Percentiles rank a stretch among this genome's conserved stretches.
phyloP scores from a whole-genome alignment of 2,888 invertebrate genomes.

The Laothoe populi region DNA sequence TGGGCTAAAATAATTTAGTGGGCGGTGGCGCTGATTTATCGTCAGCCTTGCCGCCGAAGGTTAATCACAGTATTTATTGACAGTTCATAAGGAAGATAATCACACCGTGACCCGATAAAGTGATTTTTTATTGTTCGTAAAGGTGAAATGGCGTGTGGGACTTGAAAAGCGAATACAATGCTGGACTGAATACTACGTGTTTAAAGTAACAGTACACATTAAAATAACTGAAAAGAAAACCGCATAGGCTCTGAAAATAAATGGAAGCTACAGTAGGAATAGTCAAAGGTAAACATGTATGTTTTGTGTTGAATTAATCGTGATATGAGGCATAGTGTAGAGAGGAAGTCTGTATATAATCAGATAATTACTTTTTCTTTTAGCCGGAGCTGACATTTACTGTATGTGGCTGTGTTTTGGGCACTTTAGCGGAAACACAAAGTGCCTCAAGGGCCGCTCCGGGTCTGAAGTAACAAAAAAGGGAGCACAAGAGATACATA shows the following conservation, averaged over 20 bases:
- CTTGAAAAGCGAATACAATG: conserved; percentile 10
- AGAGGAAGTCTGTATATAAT: conserved; percentile 7
- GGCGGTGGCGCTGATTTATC: conserved; percentile 75
- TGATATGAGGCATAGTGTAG: not conserved
- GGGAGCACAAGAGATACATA: not conserved
- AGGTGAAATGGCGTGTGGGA: not conserved
- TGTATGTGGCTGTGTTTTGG: not conserved
- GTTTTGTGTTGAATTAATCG: not conserved
- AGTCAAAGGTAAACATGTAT: not conserved
- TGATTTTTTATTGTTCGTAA: conserved; percentile 17
- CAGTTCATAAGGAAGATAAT: conserved; percentile 43
- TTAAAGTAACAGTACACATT: not conserved
- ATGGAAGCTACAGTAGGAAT: not conserved
- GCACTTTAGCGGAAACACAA: conserved; percentile 19
- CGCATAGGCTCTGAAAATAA: not conserved
- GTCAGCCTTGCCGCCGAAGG: conserved; percentile 54
- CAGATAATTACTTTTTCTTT: conserved; percentile 15
- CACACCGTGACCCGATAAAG: conserved; percentile 17
- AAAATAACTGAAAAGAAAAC: not conserved
- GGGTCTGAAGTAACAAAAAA: not conserved
- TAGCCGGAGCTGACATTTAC: conserved; percentile 13
- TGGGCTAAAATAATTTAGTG: conserved; percentile 82
- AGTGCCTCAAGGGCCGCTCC: conserved; percentile 2
- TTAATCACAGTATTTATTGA: conserved; percentile 64
- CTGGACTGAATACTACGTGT: not conserved